These are phyloP conservation scores for Uropsilus gracilis DNA, from an alignment of 2,113 vertebrate genomes.

Conservation along the genomic window DNA sequence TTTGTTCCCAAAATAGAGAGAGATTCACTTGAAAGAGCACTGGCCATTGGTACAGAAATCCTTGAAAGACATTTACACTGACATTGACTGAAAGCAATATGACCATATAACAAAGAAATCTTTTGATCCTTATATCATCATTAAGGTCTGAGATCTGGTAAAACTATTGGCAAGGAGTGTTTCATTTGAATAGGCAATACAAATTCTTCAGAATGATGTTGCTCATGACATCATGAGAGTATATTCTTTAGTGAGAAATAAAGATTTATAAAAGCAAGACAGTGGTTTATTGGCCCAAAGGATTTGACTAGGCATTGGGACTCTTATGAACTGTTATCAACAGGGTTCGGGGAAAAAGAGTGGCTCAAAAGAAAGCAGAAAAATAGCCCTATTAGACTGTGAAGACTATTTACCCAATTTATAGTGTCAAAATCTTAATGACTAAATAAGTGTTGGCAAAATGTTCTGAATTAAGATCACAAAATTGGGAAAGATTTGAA, in stretches of 20 bases:
- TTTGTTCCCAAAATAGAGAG: too few relatives aligned
- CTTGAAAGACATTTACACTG: conserved; percentile 79
- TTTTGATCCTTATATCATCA: conserved; percentile 94
- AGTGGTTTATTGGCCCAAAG: conserved; percentile 97
- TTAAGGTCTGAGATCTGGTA: conserved; percentile 95
- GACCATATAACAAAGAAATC: conserved; percentile 95
- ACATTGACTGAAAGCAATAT: conserved; percentile 98
- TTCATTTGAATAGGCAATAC: conserved; percentile 96
- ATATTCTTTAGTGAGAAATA: conserved; percentile 94
- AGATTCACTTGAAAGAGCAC: too few relatives aligned
- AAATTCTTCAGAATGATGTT: conserved; percentile 94
- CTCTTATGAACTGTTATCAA: conserved; percentile 97
- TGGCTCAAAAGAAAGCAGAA: conserved; percentile 96
- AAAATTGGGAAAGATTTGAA: conserved; percentile 96
- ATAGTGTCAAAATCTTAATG: conserved; percentile 99
- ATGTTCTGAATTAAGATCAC: conserved; percentile 92
- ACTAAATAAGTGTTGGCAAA: conserved; percentile 96
- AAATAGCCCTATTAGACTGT: conserved; percentile 97
- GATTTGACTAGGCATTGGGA: conserved; percentile 96
- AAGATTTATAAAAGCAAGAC: conserved; percentile 96
- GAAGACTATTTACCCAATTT: conserved; percentile 99
- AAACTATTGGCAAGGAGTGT: conserved; percentile 96
- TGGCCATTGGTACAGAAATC: too few relatives aligned
- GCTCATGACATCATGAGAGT: conserved; percentile 99
- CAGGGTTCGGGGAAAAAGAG: conserved; percentile 98